Evolutionary conservation across 2,797 vertebrate genomes (phyloP).

Genomic region (Octomys mimax): DNA sequence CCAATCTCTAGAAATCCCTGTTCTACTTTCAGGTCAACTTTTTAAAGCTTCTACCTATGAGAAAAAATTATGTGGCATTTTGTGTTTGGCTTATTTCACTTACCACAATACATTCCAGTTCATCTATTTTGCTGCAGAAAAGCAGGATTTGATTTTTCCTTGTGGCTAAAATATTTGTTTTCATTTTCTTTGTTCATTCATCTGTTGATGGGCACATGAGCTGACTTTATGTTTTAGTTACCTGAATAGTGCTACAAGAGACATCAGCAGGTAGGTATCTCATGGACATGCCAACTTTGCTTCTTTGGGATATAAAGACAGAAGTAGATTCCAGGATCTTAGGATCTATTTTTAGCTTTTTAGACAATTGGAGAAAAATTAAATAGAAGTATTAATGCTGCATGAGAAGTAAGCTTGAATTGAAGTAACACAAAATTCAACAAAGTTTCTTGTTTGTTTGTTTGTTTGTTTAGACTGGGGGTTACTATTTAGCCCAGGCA

Average conservation of each 20-base stretch:
- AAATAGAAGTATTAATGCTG: slow-evolving; percentile 35
- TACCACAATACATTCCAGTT: not conserved
- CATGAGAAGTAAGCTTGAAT: slow-evolving; percentile 1
- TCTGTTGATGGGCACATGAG: not conserved
- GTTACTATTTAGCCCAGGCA: not conserved
- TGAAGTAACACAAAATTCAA: not conserved
- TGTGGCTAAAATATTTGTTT: not conserved
- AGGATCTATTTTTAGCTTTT: not conserved
- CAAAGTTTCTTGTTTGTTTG: slow-evolving; percentile 29
- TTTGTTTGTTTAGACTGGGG: not conserved
- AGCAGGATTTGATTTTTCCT: not conserved
- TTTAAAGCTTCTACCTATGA: not conserved
- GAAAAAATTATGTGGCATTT: not conserved
- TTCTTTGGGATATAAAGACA: not conserved
- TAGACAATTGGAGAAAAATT: slow-evolving; percentile 59
- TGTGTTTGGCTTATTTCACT: not conserved
- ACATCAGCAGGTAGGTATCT: not conserved
- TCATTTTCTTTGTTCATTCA: not conserved
- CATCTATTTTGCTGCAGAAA: not conserved
- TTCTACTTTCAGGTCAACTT: not conserved
- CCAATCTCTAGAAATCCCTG: not conserved
- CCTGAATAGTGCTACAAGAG: not conserved
- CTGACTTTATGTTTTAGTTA: not conserved
- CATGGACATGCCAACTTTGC: not conserved
- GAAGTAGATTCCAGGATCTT: not conserved